A percentile compares a stretch with the other conserved stretches of the same genome.
These are phyloP conservation scores for Troglohyphantes excavatus DNA, from an alignment of 2,888 invertebrate genomes.

Conservation along the genomic window DNA sequence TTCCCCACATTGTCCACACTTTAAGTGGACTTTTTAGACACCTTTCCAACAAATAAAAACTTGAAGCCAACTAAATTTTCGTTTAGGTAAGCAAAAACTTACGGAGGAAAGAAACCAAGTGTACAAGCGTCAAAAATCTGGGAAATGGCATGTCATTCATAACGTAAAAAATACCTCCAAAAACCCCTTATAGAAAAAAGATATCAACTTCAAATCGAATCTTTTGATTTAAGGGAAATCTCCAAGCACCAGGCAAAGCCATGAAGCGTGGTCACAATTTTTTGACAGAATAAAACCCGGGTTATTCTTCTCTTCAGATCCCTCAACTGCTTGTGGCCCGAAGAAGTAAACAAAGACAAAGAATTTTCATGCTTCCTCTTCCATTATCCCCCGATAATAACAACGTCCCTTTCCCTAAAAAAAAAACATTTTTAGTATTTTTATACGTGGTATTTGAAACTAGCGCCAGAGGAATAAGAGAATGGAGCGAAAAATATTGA, in stretches of 20 bases:
- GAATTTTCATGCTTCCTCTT: background rate
- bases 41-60: too few relatives aligned
- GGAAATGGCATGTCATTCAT: background rate
- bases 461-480: background rate
- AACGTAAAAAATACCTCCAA: background rate
- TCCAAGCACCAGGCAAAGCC: slow-evolving; percentile 2
- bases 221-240: slow-evolving; percentile 50
- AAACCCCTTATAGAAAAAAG: background rate
- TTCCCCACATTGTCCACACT: too few relatives aligned
- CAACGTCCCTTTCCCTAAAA: background rate
- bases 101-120: background rate
- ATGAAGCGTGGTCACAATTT: slow-evolving; percentile 53
- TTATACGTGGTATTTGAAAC: slow-evolving; percentile 1
- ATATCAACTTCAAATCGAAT: slow-evolving; percentile 47
- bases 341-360: slow-evolving; percentile 3
- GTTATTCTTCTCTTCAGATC: slow-evolving; percentile 26
- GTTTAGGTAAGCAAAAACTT: background rate
- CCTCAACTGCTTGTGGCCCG: slow-evolving; percentile 1
- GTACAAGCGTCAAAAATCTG: background rate
- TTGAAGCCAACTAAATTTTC: too few relatives aligned
- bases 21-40: too few relatives aligned
- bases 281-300: slow-evolving; percentile 56
- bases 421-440: background rate
- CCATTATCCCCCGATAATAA: slow-evolving; percentile 13
- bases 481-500: slow-evolving; percentile 26